phyloP scores from a whole-genome alignment of 2,888 invertebrate genomes.

The Ernsta delagoae region DNA sequence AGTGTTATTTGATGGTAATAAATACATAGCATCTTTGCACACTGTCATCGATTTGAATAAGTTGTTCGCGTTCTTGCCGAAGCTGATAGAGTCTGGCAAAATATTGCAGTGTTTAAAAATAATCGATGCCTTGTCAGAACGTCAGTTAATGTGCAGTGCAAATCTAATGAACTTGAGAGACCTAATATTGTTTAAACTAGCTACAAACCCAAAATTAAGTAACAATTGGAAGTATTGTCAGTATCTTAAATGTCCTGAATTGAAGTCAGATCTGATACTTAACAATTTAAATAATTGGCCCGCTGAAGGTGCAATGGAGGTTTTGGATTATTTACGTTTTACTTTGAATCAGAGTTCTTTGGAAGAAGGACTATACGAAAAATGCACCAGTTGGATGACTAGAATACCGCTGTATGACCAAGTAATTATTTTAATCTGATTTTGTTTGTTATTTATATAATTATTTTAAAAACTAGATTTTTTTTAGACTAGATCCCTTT shows the following conservation, averaged over 20 bases:
- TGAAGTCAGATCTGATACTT: slow-evolving; percentile 80
- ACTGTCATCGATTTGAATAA: slow-evolving; percentile 81
- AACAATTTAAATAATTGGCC: slow-evolving; percentile 84
- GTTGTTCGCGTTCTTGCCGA: slow-evolving; percentile 80
- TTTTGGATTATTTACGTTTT: slow-evolving; percentile 79
- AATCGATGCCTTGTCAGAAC: slow-evolving; percentile 85
- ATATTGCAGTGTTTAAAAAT: slow-evolving; percentile 80
- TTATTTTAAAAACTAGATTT: neutral
- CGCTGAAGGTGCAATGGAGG: slow-evolving; percentile 80
- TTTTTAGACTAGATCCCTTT: neutral
- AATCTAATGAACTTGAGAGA: slow-evolving; percentile 85
- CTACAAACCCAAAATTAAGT: slow-evolving; percentile 76
- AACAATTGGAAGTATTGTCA: slow-evolving; percentile 81
- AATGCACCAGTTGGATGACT: slow-evolving; percentile 84
- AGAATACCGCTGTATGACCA: slow-evolving; percentile 87
- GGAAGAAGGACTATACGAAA: slow-evolving; percentile 69
- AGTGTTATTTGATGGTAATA: slow-evolving; percentile 82
- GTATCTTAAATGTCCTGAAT: slow-evolving; percentile 76
- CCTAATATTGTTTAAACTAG: slow-evolving; percentile 84
- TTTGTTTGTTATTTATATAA: neutral
- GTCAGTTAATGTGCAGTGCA: slow-evolving; percentile 74
- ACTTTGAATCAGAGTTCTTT: slow-evolving; percentile 66
- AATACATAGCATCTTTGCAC: slow-evolving; percentile 85
- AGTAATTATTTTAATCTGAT: slow-evolving; percentile 57
- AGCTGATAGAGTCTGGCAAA: slow-evolving; percentile 70